Evolutionary conservation across 2,113 vertebrate genomes (phyloP), one percentile per base, ranked within the genome.

Genomic region (Crotalus horridus): DNA sequence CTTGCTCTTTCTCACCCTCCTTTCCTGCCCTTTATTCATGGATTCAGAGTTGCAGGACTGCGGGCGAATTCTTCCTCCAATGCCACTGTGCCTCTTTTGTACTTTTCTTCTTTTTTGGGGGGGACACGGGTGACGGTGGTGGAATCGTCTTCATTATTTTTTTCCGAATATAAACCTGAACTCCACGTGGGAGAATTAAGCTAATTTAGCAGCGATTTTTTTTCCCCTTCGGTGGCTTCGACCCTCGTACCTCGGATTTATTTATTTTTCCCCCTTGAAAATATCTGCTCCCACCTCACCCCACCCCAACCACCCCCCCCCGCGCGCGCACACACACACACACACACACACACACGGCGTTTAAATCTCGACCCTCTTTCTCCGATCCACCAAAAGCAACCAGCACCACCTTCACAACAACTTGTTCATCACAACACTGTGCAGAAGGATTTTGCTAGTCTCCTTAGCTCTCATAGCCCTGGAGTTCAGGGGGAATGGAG

Each of bases 61-160:
- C 1, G 6, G 64, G 33, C n/a, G 39, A 33, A 17, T 85, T 48
- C 24, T n/a, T 56, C 51, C 13, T 46, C 53, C 51, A 21, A 7
- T 4, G 11, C 55, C 1, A n/a, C 15, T 10, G 12, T 20, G 23
- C 10, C 53, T 23, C 26, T 33, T 48, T 88, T 6, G 2, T 21
- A 24, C 13, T 87, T 10, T 33, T 29, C 26, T 24, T 9, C 7
- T 87, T 6, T 7, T 29, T 43, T 6, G 15, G 53, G 4, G 29
- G 1, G 13, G 24, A 0, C 6, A 48, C 46, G 2, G 6, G 13
- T 7, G 12, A 21, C 3, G 2, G 29, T 11, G 1, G 5, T 51
- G 48, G 89, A 2, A 7, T 81, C 12, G n/a, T 85, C 55, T 61
- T 48, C 48, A 10, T 54, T 5, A 39, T 0, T 54, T 5, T 1